Evolutionary conservation across 2,113 vertebrate genomes (phyloP).

Genomic region (Polypterus senegalus): DNA sequence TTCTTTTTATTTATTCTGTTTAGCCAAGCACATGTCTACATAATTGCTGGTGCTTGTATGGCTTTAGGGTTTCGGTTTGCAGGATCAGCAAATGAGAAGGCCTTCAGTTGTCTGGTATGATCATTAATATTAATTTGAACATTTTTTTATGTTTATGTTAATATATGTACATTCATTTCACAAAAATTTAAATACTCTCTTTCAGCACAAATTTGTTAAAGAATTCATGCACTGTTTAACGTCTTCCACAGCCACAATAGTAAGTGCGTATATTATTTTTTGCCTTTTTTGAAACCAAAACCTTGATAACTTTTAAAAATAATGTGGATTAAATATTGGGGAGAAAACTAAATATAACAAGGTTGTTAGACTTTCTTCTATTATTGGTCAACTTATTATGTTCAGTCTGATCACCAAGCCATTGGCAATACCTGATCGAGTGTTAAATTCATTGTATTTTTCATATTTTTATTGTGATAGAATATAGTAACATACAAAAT

Average conservation of each 20-base stretch:
- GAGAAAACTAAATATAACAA: too few relatives aligned
- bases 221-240: constrained; percentile 85
- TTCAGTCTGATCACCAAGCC: too few relatives aligned
- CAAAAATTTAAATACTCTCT: constrained; percentile 19
- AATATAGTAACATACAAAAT: too few relatives aligned
- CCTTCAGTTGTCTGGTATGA: constrained; percentile 86
- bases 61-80: constrained; percentile 90
- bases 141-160: constrained; percentile 11
- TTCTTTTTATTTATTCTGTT: constrained; percentile 17
- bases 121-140: not conserved
- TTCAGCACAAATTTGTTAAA: constrained; percentile 76
- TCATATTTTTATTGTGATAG: too few relatives aligned
- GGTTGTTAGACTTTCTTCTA: too few relatives aligned
- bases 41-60: constrained; percentile 87
- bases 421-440: too few relatives aligned
- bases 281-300: too few relatives aligned
- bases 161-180: constrained; percentile 4
- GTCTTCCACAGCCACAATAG: constrained; percentile 68
- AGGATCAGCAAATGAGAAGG: constrained; percentile 85
- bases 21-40: constrained; percentile 94
- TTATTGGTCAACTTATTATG: too few relatives aligned
- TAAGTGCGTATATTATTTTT: constrained; percentile 42
- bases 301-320: too few relatives aligned
- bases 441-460: too few relatives aligned
- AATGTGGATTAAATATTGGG: too few relatives aligned